Conservation (phyloP, 2,888 invertebrate genomes). For the Leucophenga montana region DNA sequence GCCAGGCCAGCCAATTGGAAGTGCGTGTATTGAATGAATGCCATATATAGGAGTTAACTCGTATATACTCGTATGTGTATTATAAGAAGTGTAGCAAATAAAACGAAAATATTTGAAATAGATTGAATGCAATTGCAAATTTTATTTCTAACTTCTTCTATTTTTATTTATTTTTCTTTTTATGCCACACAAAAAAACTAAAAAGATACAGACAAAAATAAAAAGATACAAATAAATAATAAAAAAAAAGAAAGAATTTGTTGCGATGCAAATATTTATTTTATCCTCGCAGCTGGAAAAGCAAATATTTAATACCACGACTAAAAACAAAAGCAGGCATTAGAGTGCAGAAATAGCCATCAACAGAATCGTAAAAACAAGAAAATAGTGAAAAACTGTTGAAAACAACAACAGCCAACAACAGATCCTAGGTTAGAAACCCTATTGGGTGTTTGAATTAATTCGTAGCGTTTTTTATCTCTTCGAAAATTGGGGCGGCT, state of each 20-base stretch:
- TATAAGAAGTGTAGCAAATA: no score
- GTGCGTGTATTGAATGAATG: no score
- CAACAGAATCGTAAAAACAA: not conserved
- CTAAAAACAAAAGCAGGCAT: constrained; percentile 1
- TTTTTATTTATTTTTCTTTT: not conserved
- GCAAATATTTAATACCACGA: constrained; percentile 24
- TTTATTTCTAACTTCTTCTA: not conserved
- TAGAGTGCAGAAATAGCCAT: not conserved
- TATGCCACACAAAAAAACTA: not conserved
- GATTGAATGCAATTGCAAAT: constrained; percentile 9
- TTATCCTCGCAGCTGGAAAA: constrained; percentile 21
- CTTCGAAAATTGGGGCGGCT: no score
- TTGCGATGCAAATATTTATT: constrained; percentile 26
- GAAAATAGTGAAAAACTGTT: not conserved
- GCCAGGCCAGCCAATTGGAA: no score
- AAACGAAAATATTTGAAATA: constrained; percentile 18
- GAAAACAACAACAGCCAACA: constrained; percentile 3
- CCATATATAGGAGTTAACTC: no score
- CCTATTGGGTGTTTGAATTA: no score
- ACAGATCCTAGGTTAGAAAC: not conserved
- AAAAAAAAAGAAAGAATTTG: not conserved
- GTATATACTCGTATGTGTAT: no score
- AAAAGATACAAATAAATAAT: not conserved
- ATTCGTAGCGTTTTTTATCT: no score
- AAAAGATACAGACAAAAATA: not conserved